Conservation (phyloP, 35 echinoderm and acorn worm species). For the Ophioderma brevispina region DNA sequence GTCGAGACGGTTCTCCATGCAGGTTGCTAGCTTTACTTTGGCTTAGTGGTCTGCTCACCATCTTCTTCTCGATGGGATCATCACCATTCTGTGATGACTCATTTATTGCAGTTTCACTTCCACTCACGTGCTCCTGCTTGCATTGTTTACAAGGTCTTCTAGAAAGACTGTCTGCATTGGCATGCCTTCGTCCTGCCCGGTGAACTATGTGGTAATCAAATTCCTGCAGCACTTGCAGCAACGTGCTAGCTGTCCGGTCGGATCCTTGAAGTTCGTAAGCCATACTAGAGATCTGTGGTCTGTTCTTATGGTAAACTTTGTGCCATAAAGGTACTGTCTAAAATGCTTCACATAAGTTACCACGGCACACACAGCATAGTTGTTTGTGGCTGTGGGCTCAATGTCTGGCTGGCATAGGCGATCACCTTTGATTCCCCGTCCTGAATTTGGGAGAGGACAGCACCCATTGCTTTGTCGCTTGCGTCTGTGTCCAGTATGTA, state of each 20-base stretch:
- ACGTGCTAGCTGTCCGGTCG: conserved; percentile 48
- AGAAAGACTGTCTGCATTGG: conserved; percentile 48
- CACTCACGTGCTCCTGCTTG: not conserved
- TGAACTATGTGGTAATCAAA: conserved; percentile 40
- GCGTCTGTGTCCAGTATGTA: conserved; percentile 74
- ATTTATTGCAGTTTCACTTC: too few relatives aligned
- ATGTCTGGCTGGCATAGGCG: conserved; percentile 52
- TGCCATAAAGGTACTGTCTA: conserved; percentile 48
- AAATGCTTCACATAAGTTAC: conserved; percentile 45
- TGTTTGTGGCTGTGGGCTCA: conserved; percentile 20
- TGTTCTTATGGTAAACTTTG: conserved; percentile 26
- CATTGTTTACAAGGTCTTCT: conserved; percentile 29
- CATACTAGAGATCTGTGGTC: conserved; percentile 44
- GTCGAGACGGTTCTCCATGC: not conserved
- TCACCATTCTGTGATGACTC: too few relatives aligned
- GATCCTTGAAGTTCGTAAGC: conserved; percentile 48
- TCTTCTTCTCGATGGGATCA: not conserved
- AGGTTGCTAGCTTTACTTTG: too few relatives aligned
- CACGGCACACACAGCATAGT: conserved; percentile 46
- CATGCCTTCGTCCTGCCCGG: conserved; percentile 25
- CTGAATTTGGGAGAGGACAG: conserved; percentile 57
- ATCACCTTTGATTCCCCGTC: conserved; percentile 47
- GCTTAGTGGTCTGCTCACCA: too few relatives aligned
- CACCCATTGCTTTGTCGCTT: conserved; percentile 50
- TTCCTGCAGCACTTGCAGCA: conserved; percentile 21